A percentile compares a stretch with the other conserved stretches of the same genome.
Evolutionary conservation across 2,797 vertebrate genomes (phyloP).

Genomic region (Gymnoscopelus microlampas): DNA sequence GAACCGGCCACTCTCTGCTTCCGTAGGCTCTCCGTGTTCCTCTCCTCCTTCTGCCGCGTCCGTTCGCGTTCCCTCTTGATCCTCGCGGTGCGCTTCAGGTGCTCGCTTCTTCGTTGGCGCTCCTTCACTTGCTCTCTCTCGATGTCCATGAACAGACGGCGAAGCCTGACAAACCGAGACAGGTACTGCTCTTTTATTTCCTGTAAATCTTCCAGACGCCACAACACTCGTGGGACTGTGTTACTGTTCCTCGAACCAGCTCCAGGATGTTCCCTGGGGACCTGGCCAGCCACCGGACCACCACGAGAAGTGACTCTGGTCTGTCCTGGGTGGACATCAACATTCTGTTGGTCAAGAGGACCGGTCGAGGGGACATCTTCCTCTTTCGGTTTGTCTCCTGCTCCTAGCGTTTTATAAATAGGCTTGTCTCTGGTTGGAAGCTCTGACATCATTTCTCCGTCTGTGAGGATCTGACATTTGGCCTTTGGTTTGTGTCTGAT

Average conservation of each 20-base stretch:
- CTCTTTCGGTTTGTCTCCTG: slow-evolving; percentile 36
- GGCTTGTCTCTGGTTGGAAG: slow-evolving; percentile 75
- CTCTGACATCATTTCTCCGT: slow-evolving; percentile 50
- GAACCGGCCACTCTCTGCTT: slow-evolving; percentile 46
- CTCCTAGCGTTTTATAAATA: slow-evolving; percentile 25
- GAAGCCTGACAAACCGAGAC: slow-evolving; percentile 84
- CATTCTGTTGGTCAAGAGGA: slow-evolving; percentile 73
- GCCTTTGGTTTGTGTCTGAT: slow-evolving; percentile 83
- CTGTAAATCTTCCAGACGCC: slow-evolving; percentile 83
- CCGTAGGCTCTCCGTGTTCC: slow-evolving; percentile 61
- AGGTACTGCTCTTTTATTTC: slow-evolving; percentile 85
- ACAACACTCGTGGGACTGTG: slow-evolving; percentile 61
- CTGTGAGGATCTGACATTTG: slow-evolving; percentile 74
- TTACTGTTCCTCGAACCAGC: slow-evolving; percentile 29
- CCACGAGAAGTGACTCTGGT: slow-evolving; percentile 46
- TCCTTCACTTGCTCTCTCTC: slow-evolving; percentile 90
- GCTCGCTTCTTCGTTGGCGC: slow-evolving; percentile 80
- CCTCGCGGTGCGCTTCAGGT: slow-evolving; percentile 82
- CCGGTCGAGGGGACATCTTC: slow-evolving; percentile 62
- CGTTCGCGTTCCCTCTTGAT: slow-evolving; percentile 90
- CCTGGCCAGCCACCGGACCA: slow-evolving; percentile 33
- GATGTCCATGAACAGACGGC: slow-evolving; percentile 85
- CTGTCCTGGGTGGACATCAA: slow-evolving; percentile 19
- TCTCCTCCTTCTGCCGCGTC: slow-evolving; percentile 83
- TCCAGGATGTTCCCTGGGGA: slow-evolving; percentile 23